Evolutionary conservation across 2,888 invertebrate genomes (phyloP).

Genomic region (Acrocyrtus sp.): DNA sequence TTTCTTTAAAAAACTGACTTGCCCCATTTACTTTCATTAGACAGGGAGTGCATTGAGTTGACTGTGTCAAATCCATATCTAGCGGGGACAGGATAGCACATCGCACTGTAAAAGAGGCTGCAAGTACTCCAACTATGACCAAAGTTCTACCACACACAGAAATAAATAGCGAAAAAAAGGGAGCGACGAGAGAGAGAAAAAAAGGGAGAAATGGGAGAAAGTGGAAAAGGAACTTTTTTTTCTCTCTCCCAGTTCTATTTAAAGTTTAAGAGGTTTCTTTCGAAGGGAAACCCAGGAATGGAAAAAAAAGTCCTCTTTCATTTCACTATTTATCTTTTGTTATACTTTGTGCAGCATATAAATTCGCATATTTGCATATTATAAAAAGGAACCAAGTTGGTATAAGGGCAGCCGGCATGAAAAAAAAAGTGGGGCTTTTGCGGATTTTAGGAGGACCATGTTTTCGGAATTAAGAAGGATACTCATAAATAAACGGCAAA

Average conservation of each 20-base stretch:
- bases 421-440: conserved; percentile 36
- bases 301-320: background rate
- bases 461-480: conserved; percentile 46
- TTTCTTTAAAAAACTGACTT: too few relatives aligned
- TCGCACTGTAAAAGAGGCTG: too few relatives aligned
- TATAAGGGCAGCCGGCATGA: background rate
- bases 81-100: too few relatives aligned
- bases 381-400: conserved; percentile 9
- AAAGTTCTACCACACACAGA: too few relatives aligned
- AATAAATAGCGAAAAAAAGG: too few relatives aligned
- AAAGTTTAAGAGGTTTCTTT: background rate
- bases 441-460: conserved; percentile 28
- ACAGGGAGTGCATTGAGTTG: too few relatives aligned
- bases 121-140: too few relatives aligned
- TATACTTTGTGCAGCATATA: conserved; percentile 43
- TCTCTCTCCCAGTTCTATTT: background rate
- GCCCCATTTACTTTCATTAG: too few relatives aligned
- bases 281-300: background rate
- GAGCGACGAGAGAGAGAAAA: too few relatives aligned
- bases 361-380: conserved; percentile 44
- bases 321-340: conserved; percentile 35
- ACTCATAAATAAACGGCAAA: conserved; percentile 41
- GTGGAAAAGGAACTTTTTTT: background rate
- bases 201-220: background rate
- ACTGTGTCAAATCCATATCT: background rate